Percentiles rank a stretch among this genome's conserved stretches.
These are phyloP conservation scores for Lycopodina hypogea DNA, from an alignment of 37 sponge, comb jelly and placozoan species.

Conservation along the genomic window DNA sequence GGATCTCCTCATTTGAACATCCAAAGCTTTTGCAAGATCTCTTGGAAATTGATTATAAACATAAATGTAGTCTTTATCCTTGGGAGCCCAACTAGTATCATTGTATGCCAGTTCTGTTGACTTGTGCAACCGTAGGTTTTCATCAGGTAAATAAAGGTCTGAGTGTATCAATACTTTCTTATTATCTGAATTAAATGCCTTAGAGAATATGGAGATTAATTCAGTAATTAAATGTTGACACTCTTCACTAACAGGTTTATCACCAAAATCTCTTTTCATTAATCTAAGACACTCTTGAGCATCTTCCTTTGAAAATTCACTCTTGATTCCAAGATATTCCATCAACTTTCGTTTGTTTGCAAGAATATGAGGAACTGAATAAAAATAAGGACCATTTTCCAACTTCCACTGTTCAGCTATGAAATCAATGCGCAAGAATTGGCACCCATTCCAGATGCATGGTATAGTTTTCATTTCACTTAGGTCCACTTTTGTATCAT, in stretches of 20 bases:
- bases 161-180: too few species aligned
- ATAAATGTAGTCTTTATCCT: conserved; percentile 1
- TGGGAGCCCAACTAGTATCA: conserved; percentile 42
- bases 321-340: conserved; percentile 31
- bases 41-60: conserved; percentile 20
- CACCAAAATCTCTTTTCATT: conserved; percentile 31
- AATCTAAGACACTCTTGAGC: conserved; percentile 23
- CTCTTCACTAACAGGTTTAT: conserved; percentile 6
- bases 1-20: conserved; percentile 35
- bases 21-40: conserved; percentile 22
- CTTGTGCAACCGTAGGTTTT: conserved; percentile 7
- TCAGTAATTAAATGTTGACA: conserved; percentile 1
- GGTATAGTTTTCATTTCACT: neutral
- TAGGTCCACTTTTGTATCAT: neutral
- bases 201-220: conserved; percentile 1
- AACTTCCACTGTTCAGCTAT: conserved; percentile 27
- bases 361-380: conserved; percentile 29
- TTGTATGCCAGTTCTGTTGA: conserved; percentile 39
- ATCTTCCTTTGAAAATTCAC: conserved; percentile 28
- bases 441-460: conserved; percentile 46
- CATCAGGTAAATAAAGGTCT: conserved; percentile 36
- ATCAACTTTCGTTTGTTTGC: neutral
- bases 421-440: conserved; percentile 13
- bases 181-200: neutral
- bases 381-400: conserved; percentile 51